A percentile compares a stretch with the other conserved stretches of the same genome.
phyloP scores from a whole-genome alignment of 2,888 invertebrate genomes.

The Trichogramma dendrolimi region DNA sequence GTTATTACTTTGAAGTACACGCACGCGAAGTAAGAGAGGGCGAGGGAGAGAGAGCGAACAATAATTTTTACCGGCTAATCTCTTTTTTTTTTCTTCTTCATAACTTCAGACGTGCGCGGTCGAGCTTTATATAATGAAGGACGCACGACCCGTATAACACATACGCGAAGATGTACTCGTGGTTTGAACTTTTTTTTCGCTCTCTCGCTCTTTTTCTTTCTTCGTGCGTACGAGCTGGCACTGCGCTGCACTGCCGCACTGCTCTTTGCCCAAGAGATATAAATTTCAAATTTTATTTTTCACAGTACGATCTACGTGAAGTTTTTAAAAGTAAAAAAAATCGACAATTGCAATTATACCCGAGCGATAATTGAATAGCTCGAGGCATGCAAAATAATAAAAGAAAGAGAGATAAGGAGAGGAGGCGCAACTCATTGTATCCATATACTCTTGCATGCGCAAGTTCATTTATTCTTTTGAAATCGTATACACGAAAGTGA shows the following conservation, averaged over 20 bases:
- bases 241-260: too few relatives aligned
- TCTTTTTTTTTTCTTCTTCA: neutral
- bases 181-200: neutral
- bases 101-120: neutral
- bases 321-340: too few relatives aligned
- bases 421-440: too few relatives aligned
- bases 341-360: too few relatives aligned
- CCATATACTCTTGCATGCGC: too few relatives aligned
- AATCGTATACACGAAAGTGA: too few relatives aligned
- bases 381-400: too few relatives aligned
- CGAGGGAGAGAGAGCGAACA: conserved; percentile 7
- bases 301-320: too few relatives aligned
- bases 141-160: neutral
- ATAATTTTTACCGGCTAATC: conserved; percentile 17
- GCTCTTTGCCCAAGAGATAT: conserved; percentile 17
- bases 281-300: conserved; percentile 20
- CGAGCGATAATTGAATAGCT: too few relatives aligned
- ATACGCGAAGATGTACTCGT: conserved; percentile 2
- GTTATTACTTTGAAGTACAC: conserved; percentile 20
- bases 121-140: conserved; percentile 17
- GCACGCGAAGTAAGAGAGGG: too few relatives aligned
- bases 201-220: neutral
- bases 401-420: too few relatives aligned
- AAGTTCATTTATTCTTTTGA: too few relatives aligned
- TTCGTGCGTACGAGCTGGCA: neutral